These are phyloP conservation scores for Oreochromis mossambicus DNA, from an alignment of 2,797 vertebrate genomes.

Conservation along the genomic window DNA sequence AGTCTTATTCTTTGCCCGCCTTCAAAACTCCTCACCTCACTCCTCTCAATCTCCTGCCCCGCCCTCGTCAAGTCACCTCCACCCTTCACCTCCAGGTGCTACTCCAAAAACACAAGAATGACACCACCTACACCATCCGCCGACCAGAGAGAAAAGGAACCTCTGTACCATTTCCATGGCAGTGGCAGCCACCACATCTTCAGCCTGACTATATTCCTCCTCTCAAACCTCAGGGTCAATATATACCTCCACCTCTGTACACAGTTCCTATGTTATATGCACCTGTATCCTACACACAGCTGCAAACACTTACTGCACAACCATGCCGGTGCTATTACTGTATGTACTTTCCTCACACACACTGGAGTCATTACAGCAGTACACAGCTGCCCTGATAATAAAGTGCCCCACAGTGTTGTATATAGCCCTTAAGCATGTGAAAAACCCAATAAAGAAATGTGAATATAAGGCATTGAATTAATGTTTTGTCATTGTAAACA, in stretches of 20 bases:
- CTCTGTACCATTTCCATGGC: not conserved
- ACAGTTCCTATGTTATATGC: not conserved
- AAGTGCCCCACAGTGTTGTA: not conserved
- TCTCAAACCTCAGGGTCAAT: not conserved
- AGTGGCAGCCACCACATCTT: not conserved
- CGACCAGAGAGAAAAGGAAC: accelerated
- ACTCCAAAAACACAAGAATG: not conserved
- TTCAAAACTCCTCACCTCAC: not conserved
- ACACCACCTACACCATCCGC: not conserved
- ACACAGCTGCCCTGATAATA: not conserved
- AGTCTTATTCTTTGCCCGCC: not conserved
- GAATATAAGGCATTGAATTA: not conserved
- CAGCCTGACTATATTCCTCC: not conserved
- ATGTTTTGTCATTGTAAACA: not conserved
- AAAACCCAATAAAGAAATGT: not conserved
- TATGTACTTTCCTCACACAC: not conserved
- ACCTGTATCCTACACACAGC: not conserved
- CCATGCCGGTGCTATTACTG: not conserved
- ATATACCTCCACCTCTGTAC: not conserved
- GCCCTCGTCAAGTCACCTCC: constrained; percentile 1
- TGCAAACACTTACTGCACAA: not conserved
- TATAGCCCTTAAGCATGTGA: not conserved
- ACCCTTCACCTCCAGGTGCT: constrained; percentile 44
- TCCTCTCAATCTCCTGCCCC: not conserved
- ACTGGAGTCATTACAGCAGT: not conserved